phyloP scores from a whole-genome alignment of 2,113 vertebrate species.

The Anhinga anhinga region DNA sequence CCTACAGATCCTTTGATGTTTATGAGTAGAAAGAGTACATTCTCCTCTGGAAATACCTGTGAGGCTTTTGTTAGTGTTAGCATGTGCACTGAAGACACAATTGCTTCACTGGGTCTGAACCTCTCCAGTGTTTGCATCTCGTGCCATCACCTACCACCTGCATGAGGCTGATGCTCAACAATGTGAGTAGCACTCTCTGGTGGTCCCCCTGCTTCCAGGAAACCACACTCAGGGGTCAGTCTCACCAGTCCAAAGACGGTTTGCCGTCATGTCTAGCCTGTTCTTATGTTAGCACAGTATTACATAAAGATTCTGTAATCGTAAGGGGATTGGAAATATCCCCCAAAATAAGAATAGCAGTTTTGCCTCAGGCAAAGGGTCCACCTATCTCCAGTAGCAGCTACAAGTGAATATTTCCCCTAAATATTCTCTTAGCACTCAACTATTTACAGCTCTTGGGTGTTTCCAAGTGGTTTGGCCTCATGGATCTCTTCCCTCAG shows the following conservation, averaged over 20 bases:
- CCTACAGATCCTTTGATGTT: conserved; percentile 43
- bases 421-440: neutral
- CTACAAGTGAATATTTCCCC: neutral
- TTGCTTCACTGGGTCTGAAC: neutral
- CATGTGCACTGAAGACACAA: neutral
- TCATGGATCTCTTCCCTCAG: neutral
- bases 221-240: neutral
- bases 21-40: neutral
- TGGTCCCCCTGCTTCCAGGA: accelerated
- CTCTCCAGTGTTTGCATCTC: neutral
- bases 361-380: neutral
- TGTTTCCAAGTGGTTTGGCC: neutral
- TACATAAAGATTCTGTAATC: neutral
- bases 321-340: accelerated
- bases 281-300: neutral
- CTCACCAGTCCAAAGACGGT: neutral
- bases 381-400: neutral
- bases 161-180: neutral
- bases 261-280: neutral
- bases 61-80: neutral
- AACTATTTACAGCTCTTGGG: neutral
- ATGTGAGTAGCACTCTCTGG: accelerated
- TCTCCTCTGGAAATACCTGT: conserved; percentile 40
- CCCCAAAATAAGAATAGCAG: neutral
- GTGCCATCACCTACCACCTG: neutral